These are phyloP conservation scores for Bolinopsis microptera DNA, from an alignment of 37 sponge, comb jelly and placozoan genomes.

Conservation along the genomic window DNA sequence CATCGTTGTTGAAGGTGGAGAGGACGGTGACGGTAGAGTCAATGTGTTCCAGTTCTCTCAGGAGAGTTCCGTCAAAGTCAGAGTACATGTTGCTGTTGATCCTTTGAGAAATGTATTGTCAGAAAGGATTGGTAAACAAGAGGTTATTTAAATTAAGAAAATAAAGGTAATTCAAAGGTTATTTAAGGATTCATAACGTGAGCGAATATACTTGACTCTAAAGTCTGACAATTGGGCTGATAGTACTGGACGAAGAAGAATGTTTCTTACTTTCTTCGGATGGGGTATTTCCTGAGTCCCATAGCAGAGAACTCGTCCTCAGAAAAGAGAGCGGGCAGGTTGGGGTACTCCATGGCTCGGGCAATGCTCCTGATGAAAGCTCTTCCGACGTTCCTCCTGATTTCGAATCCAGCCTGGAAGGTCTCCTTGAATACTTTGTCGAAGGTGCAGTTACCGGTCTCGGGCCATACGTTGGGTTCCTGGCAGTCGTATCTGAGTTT, in stretches of 20 bases:
- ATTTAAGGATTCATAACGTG: no score
- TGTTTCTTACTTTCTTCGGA: not conserved
- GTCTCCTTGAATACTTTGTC: conserved; percentile 56
- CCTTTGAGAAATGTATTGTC: not conserved
- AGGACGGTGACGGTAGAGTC: conserved; percentile 55
- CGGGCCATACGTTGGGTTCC: conserved; percentile 52
- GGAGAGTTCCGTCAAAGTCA: not conserved
- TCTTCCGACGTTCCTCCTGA: not conserved
- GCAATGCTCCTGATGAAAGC: conserved; percentile 38
- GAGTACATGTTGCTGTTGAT: conserved; percentile 52
- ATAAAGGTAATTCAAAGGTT: no score
- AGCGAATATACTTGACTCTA: no score
- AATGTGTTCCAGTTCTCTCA: conserved; percentile 36
- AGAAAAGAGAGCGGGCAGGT: not conserved
- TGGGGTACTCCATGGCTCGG: conserved; percentile 21
- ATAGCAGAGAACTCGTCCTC: conserved; percentile 52
- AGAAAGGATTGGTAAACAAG: not conserved
- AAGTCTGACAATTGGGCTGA: no score
- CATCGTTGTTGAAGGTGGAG: conserved; percentile 49
- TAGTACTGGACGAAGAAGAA: no score
- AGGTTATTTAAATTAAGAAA: no score
- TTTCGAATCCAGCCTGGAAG: conserved; percentile 46
- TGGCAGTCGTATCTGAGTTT: conserved; percentile 52
- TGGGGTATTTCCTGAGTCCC: conserved; percentile 64
- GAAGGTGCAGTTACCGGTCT: conserved; percentile 8